These are phyloP conservation scores for Alosa sapidissima DNA, from an alignment of 2,797 vertebrate species.

Conservation along the genomic window DNA sequence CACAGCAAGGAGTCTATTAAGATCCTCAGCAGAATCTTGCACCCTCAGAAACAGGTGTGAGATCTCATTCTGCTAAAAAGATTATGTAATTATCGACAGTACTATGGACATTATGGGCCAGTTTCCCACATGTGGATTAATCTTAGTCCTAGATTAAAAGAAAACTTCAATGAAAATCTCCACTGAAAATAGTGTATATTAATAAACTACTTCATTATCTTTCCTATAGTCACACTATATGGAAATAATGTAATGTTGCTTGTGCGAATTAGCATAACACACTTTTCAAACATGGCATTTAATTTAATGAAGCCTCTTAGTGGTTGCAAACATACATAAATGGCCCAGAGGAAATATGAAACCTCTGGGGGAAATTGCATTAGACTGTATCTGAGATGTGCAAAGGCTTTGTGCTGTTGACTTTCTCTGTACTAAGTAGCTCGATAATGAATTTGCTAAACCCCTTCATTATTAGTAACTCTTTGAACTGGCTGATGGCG, in stretches of 20 bases:
- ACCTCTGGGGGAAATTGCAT: constrained; percentile 1
- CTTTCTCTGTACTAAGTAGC: constrained; percentile 37
- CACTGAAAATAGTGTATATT: background rate
- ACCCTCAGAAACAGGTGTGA: background rate
- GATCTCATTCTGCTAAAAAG: background rate
- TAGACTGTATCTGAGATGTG: background rate
- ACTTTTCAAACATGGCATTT: constrained; percentile 22
- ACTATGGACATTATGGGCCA: background rate
- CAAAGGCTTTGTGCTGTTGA: background rate
- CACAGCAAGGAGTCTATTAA: background rate
- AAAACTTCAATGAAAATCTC: too few relatives aligned
- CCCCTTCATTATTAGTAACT: constrained; percentile 45
- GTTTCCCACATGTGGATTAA: too few relatives aligned
- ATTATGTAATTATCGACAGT: background rate
- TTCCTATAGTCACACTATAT: constrained; percentile 11
- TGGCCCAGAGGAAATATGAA: constrained; percentile 18
- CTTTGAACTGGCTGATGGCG: constrained; percentile 48
- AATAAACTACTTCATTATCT: background rate
- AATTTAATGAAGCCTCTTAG: constrained; percentile 21
- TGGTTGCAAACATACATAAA: constrained; percentile 14
- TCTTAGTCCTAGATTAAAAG: too few relatives aligned
- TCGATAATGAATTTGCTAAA: constrained; percentile 41
- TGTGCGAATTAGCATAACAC: constrained; percentile 16
- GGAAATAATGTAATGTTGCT: constrained; percentile 10
- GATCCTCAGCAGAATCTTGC: background rate